Evolutionary conservation across 2,113 vertebrate species (phyloP).

Genomic region (Ammospiza caudacuta): DNA sequence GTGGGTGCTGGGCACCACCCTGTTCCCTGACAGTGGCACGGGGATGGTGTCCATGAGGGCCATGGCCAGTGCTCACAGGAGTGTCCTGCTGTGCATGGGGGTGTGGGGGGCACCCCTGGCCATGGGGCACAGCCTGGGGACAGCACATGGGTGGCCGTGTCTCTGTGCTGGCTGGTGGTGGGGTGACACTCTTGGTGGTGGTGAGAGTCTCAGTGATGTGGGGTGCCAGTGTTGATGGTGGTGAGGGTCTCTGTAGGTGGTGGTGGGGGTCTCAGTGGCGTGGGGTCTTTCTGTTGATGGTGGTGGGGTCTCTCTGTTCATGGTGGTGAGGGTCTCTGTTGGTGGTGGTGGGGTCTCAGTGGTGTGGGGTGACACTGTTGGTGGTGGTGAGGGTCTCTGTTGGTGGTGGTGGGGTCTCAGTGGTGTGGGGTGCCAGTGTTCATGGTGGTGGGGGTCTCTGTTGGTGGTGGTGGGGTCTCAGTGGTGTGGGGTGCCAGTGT

Average conservation of each 20-base stretch:
- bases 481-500: fast-evolving
- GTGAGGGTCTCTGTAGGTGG: neutral
- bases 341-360: too few species aligned
- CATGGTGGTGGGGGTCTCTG: neutral
- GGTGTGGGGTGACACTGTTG: neutral
- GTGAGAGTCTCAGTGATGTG: neutral
- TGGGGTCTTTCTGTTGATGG: neutral
- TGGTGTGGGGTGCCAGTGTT: neutral
- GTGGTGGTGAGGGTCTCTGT: too few species aligned
- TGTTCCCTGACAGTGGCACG: fast-evolving
- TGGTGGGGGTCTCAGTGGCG: too few species aligned
- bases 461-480: neutral
- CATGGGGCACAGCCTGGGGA: neutral
- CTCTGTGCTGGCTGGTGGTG: neutral
- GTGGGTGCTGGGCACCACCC: neutral
- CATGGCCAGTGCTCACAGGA: neutral
- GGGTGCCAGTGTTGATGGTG: neutral
- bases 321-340: neutral
- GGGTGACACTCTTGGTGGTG: neutral
- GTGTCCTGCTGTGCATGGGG: too few species aligned
- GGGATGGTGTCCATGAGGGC: neutral
- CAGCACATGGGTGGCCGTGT: neutral
- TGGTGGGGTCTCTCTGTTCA: neutral
- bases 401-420: neutral
- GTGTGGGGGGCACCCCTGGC: neutral